Evolutionary conservation across 2,888 invertebrate species (phyloP).

Genomic region (Heliconius erato): DNA sequence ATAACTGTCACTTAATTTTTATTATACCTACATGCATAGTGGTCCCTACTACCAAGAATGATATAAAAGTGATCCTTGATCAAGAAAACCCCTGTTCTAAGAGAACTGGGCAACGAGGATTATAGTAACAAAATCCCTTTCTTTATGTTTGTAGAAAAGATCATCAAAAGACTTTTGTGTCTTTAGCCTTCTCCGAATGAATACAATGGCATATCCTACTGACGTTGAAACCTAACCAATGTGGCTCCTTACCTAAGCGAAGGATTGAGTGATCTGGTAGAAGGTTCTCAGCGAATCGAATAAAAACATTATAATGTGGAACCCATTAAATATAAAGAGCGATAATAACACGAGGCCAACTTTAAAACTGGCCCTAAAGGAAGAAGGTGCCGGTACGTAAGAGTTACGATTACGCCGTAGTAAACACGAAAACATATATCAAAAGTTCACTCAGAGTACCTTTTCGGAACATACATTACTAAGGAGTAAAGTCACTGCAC

Average conservation of each 20-base stretch:
- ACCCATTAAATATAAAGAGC: too few relatives aligned
- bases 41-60: too few relatives aligned
- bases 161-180: neutral
- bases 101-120: neutral
- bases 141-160: neutral
- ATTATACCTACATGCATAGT: too few relatives aligned
- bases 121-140: neutral
- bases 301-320: too few relatives aligned
- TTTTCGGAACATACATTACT: neutral
- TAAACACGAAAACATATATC: neutral
- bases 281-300: too few relatives aligned
- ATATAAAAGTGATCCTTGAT: too few relatives aligned
- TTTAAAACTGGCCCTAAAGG: neutral
- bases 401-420: neutral
- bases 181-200: neutral
- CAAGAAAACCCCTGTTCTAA: neutral
- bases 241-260: neutral
- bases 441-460: neutral
- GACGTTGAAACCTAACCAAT: neutral
- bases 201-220: neutral
- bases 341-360: too few relatives aligned
- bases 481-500: neutral
- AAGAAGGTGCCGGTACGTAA: neutral
- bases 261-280: too few relatives aligned
- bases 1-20: too few relatives aligned